A percentile compares a stretch with the other conserved stretches of the same genome.
These are phyloP conservation scores for Plemyria rubiginata DNA, from an alignment of 2,888 invertebrate genomes.

Conservation along the genomic window DNA sequence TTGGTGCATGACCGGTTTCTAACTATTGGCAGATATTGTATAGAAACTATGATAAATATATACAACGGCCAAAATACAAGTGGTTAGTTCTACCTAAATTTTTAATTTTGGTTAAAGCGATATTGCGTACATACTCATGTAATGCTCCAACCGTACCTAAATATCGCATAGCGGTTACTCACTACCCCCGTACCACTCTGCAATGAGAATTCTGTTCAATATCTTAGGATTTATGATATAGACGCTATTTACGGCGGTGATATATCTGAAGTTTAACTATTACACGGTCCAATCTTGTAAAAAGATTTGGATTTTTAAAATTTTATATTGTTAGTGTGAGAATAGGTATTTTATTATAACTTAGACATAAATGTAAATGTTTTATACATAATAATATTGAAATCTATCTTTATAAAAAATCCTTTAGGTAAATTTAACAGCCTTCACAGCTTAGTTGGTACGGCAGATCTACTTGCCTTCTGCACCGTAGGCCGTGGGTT, in stretches of 20 bases:
- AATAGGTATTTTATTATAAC: conserved; percentile 2
- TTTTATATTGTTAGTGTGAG: conserved; percentile 35
- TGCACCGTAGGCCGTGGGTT: no score
- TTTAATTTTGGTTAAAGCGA: conserved; percentile 25
- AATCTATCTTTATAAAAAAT: no score
- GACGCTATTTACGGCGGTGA: conserved; percentile 40
- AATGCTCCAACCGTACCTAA: conserved; percentile 37
- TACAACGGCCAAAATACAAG: no score
- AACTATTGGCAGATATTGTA: no score
- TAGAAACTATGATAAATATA: no score
- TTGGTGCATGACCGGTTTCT: no score
- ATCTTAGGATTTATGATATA: conserved; percentile 44
- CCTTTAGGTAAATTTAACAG: no score
- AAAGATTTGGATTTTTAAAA: conserved; percentile 36
- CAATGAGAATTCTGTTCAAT: conserved; percentile 48
- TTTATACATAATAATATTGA: no score
- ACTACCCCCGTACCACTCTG: conserved; percentile 41
- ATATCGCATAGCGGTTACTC: conserved; percentile 43
- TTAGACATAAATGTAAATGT: no score
- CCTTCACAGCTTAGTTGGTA: no score
- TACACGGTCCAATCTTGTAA: conserved; percentile 30
- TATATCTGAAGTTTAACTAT: conserved; percentile 40
- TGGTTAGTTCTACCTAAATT: background rate
- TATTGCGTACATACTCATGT: conserved; percentile 29
- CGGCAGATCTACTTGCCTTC: no score